A percentile compares a stretch with the other conserved stretches of the same genome.
Conservation (phyloP, 2,113 vertebrate species). For the Callorhinus ursinus region DNA sequence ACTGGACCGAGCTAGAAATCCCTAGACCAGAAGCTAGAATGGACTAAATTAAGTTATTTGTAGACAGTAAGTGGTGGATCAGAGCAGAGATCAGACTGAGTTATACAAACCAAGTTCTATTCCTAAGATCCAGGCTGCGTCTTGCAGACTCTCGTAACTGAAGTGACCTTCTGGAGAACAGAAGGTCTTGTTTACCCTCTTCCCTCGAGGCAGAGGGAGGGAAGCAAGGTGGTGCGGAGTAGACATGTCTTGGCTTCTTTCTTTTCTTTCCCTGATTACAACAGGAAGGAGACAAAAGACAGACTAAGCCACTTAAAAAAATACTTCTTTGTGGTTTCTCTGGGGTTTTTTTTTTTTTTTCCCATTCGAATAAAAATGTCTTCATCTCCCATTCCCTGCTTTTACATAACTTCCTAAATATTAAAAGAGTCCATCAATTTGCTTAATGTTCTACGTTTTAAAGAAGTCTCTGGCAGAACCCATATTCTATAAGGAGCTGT, state of each 20-base stretch:
- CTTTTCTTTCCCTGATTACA: background rate
- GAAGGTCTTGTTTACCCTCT: background rate
- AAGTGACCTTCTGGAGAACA: background rate
- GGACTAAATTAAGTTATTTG: background rate
- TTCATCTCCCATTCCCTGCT: background rate
- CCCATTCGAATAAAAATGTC: background rate
- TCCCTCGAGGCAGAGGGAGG: background rate
- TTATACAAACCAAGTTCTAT: background rate
- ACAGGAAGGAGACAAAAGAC: background rate
- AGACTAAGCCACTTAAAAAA: background rate
- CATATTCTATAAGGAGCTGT: background rate
- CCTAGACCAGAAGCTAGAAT: background rate
- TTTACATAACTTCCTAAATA: background rate
- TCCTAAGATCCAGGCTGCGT: background rate
- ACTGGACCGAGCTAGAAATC: background rate
- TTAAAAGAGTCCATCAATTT: background rate
- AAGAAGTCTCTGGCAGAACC: background rate
- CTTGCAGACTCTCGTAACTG: accelerated
- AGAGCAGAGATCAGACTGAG: background rate
- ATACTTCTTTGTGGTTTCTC: background rate
- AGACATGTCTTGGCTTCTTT: background rate
- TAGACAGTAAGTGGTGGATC: background rate
- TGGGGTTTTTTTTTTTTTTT: background rate
- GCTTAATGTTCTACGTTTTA: background rate
- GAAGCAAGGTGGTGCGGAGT: background rate